Evolutionary conservation across 2,113 vertebrate genomes (phyloP).

Genomic region (Melospiza georgiana): DNA sequence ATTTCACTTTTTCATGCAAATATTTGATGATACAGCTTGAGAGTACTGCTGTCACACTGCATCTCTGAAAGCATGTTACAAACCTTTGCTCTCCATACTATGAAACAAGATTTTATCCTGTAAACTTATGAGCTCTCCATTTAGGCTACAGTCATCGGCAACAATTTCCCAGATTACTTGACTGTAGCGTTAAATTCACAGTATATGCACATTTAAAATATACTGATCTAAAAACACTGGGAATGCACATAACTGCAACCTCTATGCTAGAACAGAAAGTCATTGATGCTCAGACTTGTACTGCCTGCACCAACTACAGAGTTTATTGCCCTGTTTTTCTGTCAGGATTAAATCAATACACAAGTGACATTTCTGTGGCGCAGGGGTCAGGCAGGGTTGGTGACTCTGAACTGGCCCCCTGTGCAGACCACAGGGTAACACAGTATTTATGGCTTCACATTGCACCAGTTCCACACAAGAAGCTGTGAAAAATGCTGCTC

Average conservation of each 20-base stretch:
- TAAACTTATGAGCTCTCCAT: neutral
- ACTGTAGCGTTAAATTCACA: neutral
- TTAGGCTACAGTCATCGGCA: neutral
- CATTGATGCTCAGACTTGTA: slow-evolving; percentile 3
- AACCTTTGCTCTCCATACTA: neutral
- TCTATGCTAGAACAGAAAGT: slow-evolving; percentile 57
- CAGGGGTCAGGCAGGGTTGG: slow-evolving; percentile 9
- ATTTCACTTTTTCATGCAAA: neutral
- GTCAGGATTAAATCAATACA: slow-evolving; percentile 16
- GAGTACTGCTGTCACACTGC: neutral
- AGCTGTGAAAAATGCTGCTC: neutral
- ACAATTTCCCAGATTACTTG: neutral
- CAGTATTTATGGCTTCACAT: neutral
- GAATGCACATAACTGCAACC: slow-evolving; percentile 5
- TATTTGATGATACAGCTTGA: neutral
- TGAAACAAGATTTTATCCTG: neutral
- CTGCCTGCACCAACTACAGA: neutral
- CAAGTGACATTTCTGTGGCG: neutral
- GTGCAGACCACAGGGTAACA: neutral
- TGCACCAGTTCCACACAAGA: neutral
- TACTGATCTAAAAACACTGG: slow-evolving; percentile 10
- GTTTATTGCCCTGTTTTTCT: slow-evolving; percentile 53
- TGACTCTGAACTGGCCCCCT: neutral
- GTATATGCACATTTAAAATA: slow-evolving; percentile 17
- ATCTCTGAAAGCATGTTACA: neutral